Base-by-base conservation (phyloP, 2,888 invertebrate genomes). In the Aphodius sticticus region DNA sequence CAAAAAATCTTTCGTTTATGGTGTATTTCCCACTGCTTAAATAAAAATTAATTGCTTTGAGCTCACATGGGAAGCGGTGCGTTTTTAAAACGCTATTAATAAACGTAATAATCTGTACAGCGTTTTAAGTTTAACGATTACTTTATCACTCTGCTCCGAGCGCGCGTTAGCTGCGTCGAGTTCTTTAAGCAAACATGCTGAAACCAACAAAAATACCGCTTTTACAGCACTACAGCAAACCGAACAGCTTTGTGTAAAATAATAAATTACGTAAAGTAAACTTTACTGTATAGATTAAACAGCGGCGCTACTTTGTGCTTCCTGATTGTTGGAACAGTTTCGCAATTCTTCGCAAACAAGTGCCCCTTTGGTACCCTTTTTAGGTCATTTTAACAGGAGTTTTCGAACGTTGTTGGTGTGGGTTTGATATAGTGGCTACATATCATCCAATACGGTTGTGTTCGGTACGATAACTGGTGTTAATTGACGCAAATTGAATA, bases 161-260 rank as follows among this genome's bases (percentile, higher is more conserved):
- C 53, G 53, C 6, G 53, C 53, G 9, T 26, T 53, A 1, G 53
- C 53, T 3, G 53, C 53, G 9, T 53, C 9, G 9, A 53, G 53
- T 12, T 53, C 53, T 53, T 53, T 53, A 53, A 53, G 53, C 53
- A 53, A 53, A 53, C 53, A 53, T 3, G 53, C 53, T 53, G 53
- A 53, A 53, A 53, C 53, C 53, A 53, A 53, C 53, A 53, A 53
- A 53, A 53, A 53, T 53, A 53, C 53, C 53, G 53, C 53, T 53
- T 53, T 53, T 53, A 53, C 53, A 53, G 53, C 53, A 53, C 53
- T 53, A 53, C 53, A 53, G 53, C 53, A 53, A 53, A 53, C 53
- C 53, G 53, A 53, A 1, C 53, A 53, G 53, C 53, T 53, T 53
- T 53, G 53, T 53, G 53, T 53, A 53, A 53, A 53, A 53, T 53